Percentiles rank a stretch among this genome's conserved stretches.
These are phyloP conservation scores for Galaxea fascicularis DNA, from an alignment of 92 coral and sea anemone species.

Conservation along the genomic window DNA sequence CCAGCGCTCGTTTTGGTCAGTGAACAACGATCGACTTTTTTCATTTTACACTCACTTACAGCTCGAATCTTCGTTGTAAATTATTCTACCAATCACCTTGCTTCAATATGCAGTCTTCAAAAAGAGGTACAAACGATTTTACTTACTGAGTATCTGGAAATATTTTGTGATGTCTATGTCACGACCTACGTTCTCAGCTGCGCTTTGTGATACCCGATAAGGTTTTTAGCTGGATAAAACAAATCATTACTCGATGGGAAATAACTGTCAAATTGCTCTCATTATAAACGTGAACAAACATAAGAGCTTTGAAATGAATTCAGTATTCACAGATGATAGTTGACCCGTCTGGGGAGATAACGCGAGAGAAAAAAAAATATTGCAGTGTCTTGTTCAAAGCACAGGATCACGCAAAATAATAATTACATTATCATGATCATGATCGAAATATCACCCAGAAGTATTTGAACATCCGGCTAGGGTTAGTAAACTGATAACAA, in stretches of 20 bases:
- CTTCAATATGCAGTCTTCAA: too few species aligned
- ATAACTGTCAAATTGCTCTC: not conserved
- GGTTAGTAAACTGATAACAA: slow-evolving; percentile 17
- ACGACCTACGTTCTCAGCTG: not conserved
- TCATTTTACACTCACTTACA: too few species aligned
- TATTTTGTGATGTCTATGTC: not conserved
- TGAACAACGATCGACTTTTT: too few species aligned
- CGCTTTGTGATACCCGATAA: slow-evolving; percentile 25
- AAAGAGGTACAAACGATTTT: too few species aligned
- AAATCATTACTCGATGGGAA: not conserved
- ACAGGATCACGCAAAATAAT: slow-evolving; percentile 30
- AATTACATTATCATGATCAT: slow-evolving; percentile 22
- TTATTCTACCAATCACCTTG: too few species aligned
- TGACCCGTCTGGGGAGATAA: not conserved
- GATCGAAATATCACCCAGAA: slow-evolving; percentile 13
- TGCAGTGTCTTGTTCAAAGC: not conserved
- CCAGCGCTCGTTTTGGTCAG: too few species aligned
- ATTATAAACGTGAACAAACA: not conserved
- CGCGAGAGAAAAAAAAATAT: not conserved
- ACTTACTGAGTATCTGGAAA: too few species aligned
- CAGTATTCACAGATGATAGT: not conserved
- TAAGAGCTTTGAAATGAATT: not conserved
- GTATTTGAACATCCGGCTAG: slow-evolving; percentile 43
- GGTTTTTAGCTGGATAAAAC: not conserved
- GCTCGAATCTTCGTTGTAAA: too few species aligned